Evolutionary conservation across 2,797 vertebrate species (phyloP).

Genomic region (Miichthys miiuy): DNA sequence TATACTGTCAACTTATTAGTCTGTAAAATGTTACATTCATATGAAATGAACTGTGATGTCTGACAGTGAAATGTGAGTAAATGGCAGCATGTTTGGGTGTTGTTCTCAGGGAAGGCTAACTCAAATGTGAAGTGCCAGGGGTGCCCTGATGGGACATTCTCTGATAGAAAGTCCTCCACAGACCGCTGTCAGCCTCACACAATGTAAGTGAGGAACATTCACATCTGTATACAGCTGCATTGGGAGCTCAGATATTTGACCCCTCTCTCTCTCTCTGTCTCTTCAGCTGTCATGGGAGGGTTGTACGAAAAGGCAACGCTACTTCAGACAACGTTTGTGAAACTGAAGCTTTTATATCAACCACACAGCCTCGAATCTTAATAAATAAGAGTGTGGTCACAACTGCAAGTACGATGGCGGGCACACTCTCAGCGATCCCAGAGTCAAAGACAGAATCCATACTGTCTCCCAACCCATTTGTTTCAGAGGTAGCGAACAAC

Average conservation of each 20-base stretch:
- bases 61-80: conserved; percentile 7
- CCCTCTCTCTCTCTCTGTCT: conserved; percentile 29
- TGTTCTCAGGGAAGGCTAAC: conserved; percentile 65
- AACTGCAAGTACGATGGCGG: background rate
- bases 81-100: conserved; percentile 20
- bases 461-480: background rate
- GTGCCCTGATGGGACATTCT: conserved; percentile 77
- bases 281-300: conserved; percentile 71
- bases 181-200: conserved; percentile 73
- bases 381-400: background rate
- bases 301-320: conserved; percentile 45
- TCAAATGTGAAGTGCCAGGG: conserved; percentile 62
- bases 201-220: conserved; percentile 63
- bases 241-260: conserved; percentile 27
- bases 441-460: background rate
- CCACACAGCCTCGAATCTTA: background rate
- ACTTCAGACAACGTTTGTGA: conserved; percentile 71
- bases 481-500: background rate
- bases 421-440: background rate
- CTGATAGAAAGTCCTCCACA: conserved; percentile 47
- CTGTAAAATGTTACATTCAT: background rate
- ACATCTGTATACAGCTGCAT: conserved; percentile 3
- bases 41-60: background rate
- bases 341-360: rapidly evolving
- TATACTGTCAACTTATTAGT: background rate